Percentiles rank a stretch among this genome's conserved stretches.
Conservation (phyloP, 2,797 vertebrate species). For the Cuniculus paca region DNA sequence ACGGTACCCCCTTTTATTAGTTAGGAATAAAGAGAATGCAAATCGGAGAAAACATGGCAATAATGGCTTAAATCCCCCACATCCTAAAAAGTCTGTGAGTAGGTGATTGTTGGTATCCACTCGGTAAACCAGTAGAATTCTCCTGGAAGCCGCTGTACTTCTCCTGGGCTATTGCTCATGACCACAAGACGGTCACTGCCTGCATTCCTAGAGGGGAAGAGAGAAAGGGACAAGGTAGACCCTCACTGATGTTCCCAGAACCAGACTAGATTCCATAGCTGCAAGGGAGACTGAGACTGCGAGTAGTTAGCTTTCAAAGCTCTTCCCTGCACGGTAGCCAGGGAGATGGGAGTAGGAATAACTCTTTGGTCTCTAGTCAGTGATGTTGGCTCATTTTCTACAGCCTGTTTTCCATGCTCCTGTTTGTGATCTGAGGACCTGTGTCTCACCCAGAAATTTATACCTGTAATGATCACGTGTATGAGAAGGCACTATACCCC, state of each 20-base stretch:
- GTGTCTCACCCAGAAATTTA: neutral
- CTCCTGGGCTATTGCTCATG: neutral
- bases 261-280: neutral
- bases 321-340: neutral
- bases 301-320: too few relatives aligned
- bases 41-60: neutral
- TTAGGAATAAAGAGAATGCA: neutral
- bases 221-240: neutral
- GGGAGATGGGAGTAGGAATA: neutral
- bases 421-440: neutral
- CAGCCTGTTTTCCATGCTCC: neutral
- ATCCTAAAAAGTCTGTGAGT: neutral
- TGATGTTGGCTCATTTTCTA: neutral
- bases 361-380: neutral
- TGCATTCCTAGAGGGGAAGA: neutral
- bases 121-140: neutral
- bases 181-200: neutral
- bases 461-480: neutral
- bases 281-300: slow-evolving; percentile 13
- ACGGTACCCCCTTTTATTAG: neutral
- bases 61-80: neutral
- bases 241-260: neutral
- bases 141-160: neutral
- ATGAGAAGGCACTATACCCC: neutral
- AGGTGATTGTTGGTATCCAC: neutral